A percentile compares a stretch with the other conserved stretches of the same genome.
These are phyloP conservation scores for Vulpes lagopus DNA, from an alignment of 2,113 vertebrate genomes.

Conservation along the genomic window DNA sequence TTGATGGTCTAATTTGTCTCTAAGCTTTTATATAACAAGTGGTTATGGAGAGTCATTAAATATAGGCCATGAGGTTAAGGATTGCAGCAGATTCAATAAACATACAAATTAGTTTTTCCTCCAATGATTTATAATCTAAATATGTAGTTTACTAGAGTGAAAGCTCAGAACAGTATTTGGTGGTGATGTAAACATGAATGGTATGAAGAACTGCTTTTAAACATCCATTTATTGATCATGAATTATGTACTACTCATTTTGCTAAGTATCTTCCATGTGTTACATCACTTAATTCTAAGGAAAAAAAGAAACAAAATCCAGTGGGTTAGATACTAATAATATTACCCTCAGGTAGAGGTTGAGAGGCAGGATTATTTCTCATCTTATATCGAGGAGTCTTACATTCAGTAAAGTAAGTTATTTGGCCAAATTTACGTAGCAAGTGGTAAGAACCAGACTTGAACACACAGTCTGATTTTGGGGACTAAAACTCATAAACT, in stretches of 20 bases:
- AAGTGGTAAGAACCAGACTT: not conserved
- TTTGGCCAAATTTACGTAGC: not conserved
- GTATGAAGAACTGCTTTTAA: not conserved
- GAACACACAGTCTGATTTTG: not conserved
- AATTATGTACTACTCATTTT: not conserved
- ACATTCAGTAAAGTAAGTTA: not conserved
- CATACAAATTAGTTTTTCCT: not conserved
- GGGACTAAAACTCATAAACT: fast-evolving
- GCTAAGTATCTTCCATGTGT: not conserved
- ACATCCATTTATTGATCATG: not conserved
- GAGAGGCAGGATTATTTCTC: not conserved
- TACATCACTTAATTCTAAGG: not conserved
- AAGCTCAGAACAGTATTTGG: not conserved
- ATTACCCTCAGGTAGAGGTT: not conserved
- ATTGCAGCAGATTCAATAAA: not conserved
- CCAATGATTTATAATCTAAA: not conserved
- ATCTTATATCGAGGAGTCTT: not conserved
- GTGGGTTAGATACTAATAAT: not conserved
- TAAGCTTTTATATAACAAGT: not conserved
- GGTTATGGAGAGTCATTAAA: not conserved
- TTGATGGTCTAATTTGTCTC: conserved; percentile 4
- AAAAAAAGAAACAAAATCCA: not conserved
- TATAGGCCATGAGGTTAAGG: not conserved
- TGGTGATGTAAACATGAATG: not conserved
- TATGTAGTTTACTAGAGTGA: not conserved